Conservation (phyloP, 2,797 vertebrate species). For the Discoglossus pictus region DNA sequence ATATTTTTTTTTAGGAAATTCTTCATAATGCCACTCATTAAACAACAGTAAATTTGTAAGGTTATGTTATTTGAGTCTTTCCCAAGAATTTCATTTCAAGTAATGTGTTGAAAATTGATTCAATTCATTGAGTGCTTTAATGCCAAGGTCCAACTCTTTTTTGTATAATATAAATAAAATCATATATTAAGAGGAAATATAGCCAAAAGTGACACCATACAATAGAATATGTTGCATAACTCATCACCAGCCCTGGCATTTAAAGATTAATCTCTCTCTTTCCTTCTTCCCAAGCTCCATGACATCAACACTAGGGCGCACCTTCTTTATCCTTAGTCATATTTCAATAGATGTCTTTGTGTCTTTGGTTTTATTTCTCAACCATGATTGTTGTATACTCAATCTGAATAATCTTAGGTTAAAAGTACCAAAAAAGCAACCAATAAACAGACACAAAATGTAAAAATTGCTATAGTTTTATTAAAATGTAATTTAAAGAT, state of each 20-base stretch:
- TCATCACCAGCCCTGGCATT: too few relatives aligned
- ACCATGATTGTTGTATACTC: too few relatives aligned
- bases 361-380: too few relatives aligned
- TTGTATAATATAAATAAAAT: constrained; percentile 29
- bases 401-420: too few relatives aligned
- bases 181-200: constrained; percentile 23
- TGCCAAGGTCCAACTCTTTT: constrained; percentile 5
- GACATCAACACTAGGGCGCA: constrained; percentile 12
- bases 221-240: constrained; percentile 22
- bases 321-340: neutral
- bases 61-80: constrained; percentile 19
- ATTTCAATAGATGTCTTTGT: too few relatives aligned
- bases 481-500: too few relatives aligned
- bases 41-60: constrained; percentile 11
- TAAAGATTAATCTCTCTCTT: too few relatives aligned
- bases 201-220: constrained; percentile 21
- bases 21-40: too few relatives aligned
- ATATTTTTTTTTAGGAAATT: too few relatives aligned
- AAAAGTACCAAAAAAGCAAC: too few relatives aligned
- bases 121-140: neutral
- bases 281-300: neutral
- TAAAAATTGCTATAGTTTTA: too few relatives aligned
- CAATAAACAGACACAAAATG: too few relatives aligned
- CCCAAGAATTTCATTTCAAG: constrained; percentile 17
- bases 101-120: constrained; percentile 26